Percentiles rank a stretch among this genome's conserved stretches.
Conservation (phyloP, 1,140 invertebrate genomes). For the Sminthurides bifidus region DNA sequence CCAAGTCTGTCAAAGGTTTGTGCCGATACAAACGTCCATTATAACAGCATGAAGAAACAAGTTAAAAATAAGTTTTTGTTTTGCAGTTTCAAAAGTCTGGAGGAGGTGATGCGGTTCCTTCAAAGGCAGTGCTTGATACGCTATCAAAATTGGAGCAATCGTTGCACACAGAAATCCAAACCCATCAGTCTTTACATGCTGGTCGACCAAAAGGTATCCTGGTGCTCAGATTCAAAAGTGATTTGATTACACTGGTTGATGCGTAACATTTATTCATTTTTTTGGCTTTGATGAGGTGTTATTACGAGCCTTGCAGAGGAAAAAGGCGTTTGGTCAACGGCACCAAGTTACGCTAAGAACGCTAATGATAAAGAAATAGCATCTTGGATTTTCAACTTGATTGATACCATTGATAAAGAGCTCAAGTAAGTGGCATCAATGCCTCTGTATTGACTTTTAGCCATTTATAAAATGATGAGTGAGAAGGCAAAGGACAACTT, state of each 20-base stretch:
- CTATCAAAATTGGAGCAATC: too few species aligned
- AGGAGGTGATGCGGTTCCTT: background rate
- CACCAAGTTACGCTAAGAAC: constrained; percentile 3
- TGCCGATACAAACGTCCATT: background rate
- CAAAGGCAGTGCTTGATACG: background rate
- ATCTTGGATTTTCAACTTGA: background rate
- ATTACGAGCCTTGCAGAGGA: background rate
- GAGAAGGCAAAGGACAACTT: background rate
- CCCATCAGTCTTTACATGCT: background rate
- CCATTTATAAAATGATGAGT: background rate
- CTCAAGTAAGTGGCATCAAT: constrained; percentile 1
- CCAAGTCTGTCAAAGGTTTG: constrained; percentile 40
- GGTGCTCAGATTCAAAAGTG: too few species aligned
- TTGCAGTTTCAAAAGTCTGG: background rate
- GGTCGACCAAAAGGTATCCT: background rate
- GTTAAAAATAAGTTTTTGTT: background rate
- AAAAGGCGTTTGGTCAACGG: constrained; percentile 1
- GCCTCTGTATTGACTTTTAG: background rate
- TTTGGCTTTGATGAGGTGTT: background rate
- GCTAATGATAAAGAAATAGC: constrained; percentile 6
- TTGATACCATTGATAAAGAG: constrained; percentile 8
- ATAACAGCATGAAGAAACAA: too few species aligned
- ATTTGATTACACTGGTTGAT: too few species aligned
- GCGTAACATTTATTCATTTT: too few species aligned
- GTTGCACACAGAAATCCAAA: background rate